phyloP scores from a whole-genome alignment of 2,113 vertebrate genomes.

The Numenius arquata region DNA sequence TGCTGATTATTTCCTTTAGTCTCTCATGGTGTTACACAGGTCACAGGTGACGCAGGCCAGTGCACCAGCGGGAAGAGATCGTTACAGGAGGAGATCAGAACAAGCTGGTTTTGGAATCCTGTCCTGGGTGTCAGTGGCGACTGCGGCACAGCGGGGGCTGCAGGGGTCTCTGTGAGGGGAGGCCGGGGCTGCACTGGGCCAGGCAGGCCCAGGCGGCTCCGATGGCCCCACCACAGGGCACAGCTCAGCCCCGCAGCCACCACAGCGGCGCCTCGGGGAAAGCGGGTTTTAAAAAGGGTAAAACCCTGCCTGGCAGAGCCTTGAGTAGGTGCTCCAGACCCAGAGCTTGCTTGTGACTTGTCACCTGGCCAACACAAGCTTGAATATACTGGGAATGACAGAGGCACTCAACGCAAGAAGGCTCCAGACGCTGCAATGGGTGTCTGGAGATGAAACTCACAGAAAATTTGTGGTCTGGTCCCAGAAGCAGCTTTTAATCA shows the following conservation, averaged over 20 bases:
- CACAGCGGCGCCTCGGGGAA: neutral
- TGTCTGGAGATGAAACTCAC: neutral
- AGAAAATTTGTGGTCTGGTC: neutral
- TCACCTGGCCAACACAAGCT: neutral
- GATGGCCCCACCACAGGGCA: fast-evolving
- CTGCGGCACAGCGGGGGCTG: too few relatives aligned
- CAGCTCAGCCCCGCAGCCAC: neutral
- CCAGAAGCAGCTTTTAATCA: neutral
- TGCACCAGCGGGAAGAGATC: neutral
- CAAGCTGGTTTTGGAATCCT: neutral
- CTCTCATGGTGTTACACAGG: neutral
- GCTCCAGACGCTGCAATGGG: neutral
- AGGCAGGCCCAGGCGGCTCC: fast-evolving
- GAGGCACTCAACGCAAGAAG: neutral
- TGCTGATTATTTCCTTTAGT: neutral
- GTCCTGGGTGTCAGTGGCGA: neutral
- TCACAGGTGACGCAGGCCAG: neutral
- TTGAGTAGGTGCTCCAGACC: neutral
- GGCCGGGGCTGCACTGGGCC: fast-evolving
- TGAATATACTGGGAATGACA: neutral
- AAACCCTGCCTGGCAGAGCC: neutral
- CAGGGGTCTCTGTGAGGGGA: neutral
- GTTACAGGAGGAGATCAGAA: neutral
- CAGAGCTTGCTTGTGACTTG: neutral
- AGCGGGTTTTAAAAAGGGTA: neutral